Evolutionary conservation across 2,113 vertebrate genomes (phyloP).

Genomic region (Mungos mungo): DNA sequence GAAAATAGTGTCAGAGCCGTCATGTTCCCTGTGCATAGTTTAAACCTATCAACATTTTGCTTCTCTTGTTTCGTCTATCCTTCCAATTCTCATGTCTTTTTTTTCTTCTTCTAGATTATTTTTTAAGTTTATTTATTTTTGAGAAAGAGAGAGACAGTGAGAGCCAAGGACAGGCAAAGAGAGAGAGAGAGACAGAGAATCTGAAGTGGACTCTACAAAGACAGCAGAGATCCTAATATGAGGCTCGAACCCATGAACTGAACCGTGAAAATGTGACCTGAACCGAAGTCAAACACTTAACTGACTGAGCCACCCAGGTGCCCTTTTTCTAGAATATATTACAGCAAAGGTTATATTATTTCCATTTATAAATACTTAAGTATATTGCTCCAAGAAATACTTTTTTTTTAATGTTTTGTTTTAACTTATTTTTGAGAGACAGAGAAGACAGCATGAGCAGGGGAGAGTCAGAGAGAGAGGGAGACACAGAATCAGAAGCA

Average conservation of each 20-base stretch:
- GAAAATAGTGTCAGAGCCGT: neutral
- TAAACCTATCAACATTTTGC: neutral
- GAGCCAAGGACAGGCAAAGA: neutral
- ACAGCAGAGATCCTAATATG: neutral
- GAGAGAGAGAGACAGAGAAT: neutral
- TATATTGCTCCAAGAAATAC: neutral
- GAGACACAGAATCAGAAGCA: no score
- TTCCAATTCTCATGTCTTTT: neutral
- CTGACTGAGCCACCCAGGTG: neutral
- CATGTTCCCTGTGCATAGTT: neutral
- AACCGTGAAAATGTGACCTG: neutral
- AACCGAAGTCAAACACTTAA: neutral
- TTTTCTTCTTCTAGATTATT: neutral
- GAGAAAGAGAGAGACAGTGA: neutral
- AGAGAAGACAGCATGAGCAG: no score
- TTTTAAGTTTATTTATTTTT: neutral
- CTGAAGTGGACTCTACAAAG: neutral
- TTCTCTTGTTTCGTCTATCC: neutral
- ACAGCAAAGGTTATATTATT: conserved; percentile 20
- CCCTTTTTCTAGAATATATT: neutral
- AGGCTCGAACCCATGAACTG: neutral
- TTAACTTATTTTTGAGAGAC: no score
- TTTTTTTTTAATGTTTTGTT: no score
- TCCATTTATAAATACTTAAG: neutral
- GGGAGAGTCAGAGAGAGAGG: no score